Evolutionary conservation across 2,113 vertebrate species (phyloP).

Genomic region (Xenotilapia leptura): DNA sequence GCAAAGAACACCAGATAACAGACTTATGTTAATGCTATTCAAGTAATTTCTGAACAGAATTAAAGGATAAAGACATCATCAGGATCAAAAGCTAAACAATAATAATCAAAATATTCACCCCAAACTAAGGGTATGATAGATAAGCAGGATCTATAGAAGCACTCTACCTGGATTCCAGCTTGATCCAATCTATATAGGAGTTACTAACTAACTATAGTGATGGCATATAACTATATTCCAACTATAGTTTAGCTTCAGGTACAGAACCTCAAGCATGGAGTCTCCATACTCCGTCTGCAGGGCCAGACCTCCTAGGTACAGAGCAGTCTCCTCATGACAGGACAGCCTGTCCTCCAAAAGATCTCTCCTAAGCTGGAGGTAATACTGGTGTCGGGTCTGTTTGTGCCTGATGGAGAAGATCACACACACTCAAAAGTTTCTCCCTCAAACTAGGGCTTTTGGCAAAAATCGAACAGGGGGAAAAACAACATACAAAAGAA

Average conservation of each 20-base stretch:
- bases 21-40: background rate
- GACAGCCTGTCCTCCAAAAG: conserved; percentile 80
- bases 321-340: conserved; percentile 76
- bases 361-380: conserved; percentile 88
- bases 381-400: conserved; percentile 82
- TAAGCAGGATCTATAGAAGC: background rate
- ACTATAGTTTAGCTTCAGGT: background rate
- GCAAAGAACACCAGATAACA: background rate
- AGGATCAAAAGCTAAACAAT: background rate
- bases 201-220: background rate
- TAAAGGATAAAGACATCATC: background rate
- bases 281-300: conserved; percentile 82
- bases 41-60: background rate
- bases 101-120: background rate
- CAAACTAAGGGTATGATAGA: background rate
- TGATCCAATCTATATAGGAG: background rate
- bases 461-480: background rate
- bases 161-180: background rate
- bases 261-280: conserved; percentile 76
- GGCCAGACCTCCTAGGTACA: conserved; percentile 80
- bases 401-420: conserved; percentile 67
- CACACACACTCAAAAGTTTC: background rate
- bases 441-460: background rate
- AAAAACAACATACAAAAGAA: conserved; percentile 77
- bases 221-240: background rate